Evolutionary conservation across 2,113 vertebrate genomes (phyloP).

Genomic region (Peromyscus leucopus): DNA sequence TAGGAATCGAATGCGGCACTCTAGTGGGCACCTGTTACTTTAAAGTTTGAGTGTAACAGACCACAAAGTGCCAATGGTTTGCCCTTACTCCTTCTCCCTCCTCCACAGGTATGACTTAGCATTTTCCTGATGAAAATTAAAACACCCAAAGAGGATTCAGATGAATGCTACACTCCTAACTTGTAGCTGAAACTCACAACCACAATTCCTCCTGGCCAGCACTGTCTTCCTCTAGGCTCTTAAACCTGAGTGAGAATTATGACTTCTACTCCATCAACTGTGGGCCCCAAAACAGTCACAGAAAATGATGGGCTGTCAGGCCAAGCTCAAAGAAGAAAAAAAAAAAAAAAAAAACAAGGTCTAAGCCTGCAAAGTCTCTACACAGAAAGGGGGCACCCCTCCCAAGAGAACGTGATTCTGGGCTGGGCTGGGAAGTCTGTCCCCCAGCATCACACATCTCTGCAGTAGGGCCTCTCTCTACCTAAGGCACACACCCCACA

Average conservation of each 20-base stretch:
- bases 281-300: constrained; percentile 30
- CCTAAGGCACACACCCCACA: constrained; percentile 68
- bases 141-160: background rate
- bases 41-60: background rate
- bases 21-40: background rate
- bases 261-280: constrained; percentile 42
- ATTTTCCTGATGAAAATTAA: constrained; percentile 33
- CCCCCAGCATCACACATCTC: constrained; percentile 64
- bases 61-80: background rate
- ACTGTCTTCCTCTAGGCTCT: background rate
- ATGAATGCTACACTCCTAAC: background rate
- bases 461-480: constrained; percentile 63
- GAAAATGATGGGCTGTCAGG: background rate
- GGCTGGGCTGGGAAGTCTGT: constrained; percentile 75
- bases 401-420: constrained; percentile 54
- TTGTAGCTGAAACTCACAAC: background rate
- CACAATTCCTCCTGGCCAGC: background rate
- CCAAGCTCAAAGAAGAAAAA: constrained; percentile 30
- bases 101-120: background rate
- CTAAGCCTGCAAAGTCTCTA: background rate
- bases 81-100: background rate
- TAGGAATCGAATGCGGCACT: background rate
- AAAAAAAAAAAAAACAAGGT: constrained; percentile 42
- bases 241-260: background rate
- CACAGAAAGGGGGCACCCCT: constrained; percentile 31